A percentile compares a stretch with the other conserved stretches of the same genome.
These are phyloP conservation scores for Hybos culiciformis DNA, from an alignment of 2,888 invertebrate species.

Conservation along the genomic window DNA sequence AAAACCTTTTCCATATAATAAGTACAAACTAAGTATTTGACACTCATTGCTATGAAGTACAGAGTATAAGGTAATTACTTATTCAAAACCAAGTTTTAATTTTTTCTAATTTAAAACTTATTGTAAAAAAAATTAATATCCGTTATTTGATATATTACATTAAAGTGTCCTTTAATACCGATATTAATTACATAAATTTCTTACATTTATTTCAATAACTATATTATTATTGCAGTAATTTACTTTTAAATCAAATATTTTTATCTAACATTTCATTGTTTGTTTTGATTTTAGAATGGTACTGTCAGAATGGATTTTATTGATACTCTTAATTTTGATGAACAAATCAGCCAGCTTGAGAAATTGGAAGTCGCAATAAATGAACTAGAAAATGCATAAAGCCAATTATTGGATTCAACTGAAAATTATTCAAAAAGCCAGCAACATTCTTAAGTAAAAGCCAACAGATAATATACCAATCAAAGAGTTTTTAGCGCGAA, in stretches of 20 bases:
- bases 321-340: slow-evolving; percentile 10
- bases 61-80: too few relatives aligned
- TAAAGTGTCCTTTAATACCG: too few relatives aligned
- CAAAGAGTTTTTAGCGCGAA: slow-evolving; percentile 66
- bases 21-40: too few relatives aligned
- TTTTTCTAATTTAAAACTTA: too few relatives aligned
- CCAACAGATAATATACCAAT: slow-evolving; percentile 50
- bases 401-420: background rate
- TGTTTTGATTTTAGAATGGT: slow-evolving; percentile 15
- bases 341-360: slow-evolving; percentile 5
- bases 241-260: background rate
- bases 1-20: too few relatives aligned
- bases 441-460: background rate
- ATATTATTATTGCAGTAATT: too few relatives aligned
- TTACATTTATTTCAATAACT: too few relatives aligned
- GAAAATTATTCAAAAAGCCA: background rate
- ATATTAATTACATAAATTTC: too few relatives aligned
- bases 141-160: too few relatives aligned
- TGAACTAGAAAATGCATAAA: background rate
- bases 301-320: slow-evolving; percentile 16
- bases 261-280: background rate
- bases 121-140: too few relatives aligned
- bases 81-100: too few relatives aligned
- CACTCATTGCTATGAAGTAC: too few relatives aligned
- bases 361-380: slow-evolving; percentile 3